phyloP scores from a whole-genome alignment of 2,888 invertebrate genomes.

The Ptilodon capucinus region DNA sequence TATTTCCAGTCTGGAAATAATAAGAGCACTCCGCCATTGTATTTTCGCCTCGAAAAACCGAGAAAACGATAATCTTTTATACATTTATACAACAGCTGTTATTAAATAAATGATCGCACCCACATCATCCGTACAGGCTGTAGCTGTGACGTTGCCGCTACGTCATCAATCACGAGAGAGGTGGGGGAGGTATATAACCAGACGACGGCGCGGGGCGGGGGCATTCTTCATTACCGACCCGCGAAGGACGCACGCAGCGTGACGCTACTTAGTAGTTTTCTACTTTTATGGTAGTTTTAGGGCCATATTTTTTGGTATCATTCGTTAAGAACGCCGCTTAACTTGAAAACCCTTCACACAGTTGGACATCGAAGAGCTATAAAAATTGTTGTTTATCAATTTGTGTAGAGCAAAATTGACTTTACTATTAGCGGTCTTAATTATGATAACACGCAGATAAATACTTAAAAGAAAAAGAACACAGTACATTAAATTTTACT shows the following conservation, averaged over 20 bases:
- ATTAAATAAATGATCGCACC: conserved; percentile 61
- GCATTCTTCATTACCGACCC: conserved; percentile 65
- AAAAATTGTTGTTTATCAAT: no score
- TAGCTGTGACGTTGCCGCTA: conserved; percentile 54
- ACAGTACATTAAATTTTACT: no score
- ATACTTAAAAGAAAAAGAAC: no score
- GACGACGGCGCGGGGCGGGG: conserved; percentile 43
- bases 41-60: conserved; percentile 10
- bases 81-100: conserved; percentile 40
- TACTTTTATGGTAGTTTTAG: no score
- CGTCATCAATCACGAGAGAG: conserved; percentile 69
- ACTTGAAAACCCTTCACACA: no score
- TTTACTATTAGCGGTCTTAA: no score
- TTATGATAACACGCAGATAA: no score
- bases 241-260: conserved; percentile 40
- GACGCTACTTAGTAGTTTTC: no score
- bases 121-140: conserved; percentile 51
- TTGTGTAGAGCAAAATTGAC: no score
- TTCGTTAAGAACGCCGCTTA: no score
- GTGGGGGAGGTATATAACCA: conserved; percentile 49
- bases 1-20: not conserved
- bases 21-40: not conserved
- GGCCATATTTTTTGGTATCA: no score
- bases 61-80: conserved; percentile 38
- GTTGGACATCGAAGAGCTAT: no score